Percentiles rank a stretch among this genome's conserved stretches.
Evolutionary conservation across 2,888 invertebrate genomes (phyloP).

Genomic region (Lasioglossum villosulum): DNA sequence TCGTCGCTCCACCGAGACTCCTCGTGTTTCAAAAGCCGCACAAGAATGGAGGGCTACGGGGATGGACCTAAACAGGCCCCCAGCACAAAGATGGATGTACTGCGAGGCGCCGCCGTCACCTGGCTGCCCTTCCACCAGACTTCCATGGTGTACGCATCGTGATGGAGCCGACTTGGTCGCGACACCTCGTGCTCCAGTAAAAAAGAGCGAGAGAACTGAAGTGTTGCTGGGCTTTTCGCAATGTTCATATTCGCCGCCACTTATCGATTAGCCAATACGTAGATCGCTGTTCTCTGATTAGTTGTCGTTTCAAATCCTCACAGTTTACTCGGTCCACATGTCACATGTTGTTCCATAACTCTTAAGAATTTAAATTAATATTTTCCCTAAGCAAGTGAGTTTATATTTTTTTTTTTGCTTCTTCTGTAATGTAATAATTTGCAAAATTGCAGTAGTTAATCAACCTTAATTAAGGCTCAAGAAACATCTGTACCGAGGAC

Average conservation of each 20-base stretch:
- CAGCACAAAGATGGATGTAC: slow-evolving; percentile 81
- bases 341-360: too few species aligned
- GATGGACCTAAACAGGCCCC: slow-evolving; percentile 65
- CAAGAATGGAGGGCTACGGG: slow-evolving; percentile 66
- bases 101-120: slow-evolving; percentile 83
- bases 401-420: too few species aligned
- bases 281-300: too few species aligned
- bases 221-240: too few species aligned
- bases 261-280: too few species aligned
- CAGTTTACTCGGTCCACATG: too few species aligned
- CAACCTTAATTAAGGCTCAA: not conserved
- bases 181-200: slow-evolving; percentile 60
- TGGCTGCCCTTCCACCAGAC: slow-evolving; percentile 74
- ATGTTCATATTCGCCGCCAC: too few species aligned
- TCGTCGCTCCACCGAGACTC: slow-evolving; percentile 32
- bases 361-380: too few species aligned
- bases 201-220: too few species aligned
- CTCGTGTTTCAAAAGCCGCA: slow-evolving; percentile 67
- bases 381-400: too few species aligned
- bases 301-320: too few species aligned
- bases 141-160: slow-evolving; percentile 61
- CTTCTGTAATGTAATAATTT: too few species aligned
- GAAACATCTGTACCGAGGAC: not conserved
- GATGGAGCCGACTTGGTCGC: slow-evolving; percentile 26
- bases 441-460: not conserved